phyloP scores from a whole-genome alignment of 2,113 vertebrate genomes.

The Epinephelus fuscoguttatus region DNA sequence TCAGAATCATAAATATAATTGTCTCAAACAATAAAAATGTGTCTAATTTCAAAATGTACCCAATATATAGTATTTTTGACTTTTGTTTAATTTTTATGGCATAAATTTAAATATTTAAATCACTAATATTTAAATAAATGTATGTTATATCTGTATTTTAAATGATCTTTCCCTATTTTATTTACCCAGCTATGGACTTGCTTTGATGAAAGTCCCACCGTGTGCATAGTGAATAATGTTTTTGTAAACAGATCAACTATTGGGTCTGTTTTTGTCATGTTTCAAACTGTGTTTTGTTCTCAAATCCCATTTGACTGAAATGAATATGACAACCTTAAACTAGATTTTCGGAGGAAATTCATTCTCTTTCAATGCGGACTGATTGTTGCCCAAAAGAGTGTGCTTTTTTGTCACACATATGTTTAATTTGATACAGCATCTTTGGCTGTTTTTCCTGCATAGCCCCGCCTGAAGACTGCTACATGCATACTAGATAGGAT shows the following conservation, averaged over 20 bases:
- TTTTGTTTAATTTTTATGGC: neutral
- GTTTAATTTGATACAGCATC: slow-evolving; percentile 88
- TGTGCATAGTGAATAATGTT: slow-evolving; percentile 48
- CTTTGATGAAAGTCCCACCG: slow-evolving; percentile 45
- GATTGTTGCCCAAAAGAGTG: slow-evolving; percentile 78
- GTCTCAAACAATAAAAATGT: neutral
- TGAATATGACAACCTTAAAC: slow-evolving; percentile 86
- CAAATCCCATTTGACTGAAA: slow-evolving; percentile 85
- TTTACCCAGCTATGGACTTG: slow-evolving; percentile 27
- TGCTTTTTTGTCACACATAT: slow-evolving; percentile 76
- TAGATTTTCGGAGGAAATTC: slow-evolving; percentile 79
- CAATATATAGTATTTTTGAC: neutral
- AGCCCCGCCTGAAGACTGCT: slow-evolving; percentile 86
- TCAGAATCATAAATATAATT: neutral
- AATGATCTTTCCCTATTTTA: slow-evolving; percentile 26
- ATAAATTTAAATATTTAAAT: slow-evolving; percentile 7
- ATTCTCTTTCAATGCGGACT: slow-evolving; percentile 70
- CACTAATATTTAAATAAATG: slow-evolving; percentile 7
- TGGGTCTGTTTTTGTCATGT: slow-evolving; percentile 73
- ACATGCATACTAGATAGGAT: slow-evolving; percentile 87
- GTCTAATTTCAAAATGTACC: neutral
- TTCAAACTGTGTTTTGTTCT: slow-evolving; percentile 79
- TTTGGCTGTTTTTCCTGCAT: slow-evolving; percentile 85
- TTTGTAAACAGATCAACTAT: slow-evolving; percentile 76
- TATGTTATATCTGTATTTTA: neutral